Evolutionary conservation across 2,113 vertebrate species (phyloP), one percentile per base, ranked within the genome.

Genomic region (Eonycteris spelaea): DNA sequence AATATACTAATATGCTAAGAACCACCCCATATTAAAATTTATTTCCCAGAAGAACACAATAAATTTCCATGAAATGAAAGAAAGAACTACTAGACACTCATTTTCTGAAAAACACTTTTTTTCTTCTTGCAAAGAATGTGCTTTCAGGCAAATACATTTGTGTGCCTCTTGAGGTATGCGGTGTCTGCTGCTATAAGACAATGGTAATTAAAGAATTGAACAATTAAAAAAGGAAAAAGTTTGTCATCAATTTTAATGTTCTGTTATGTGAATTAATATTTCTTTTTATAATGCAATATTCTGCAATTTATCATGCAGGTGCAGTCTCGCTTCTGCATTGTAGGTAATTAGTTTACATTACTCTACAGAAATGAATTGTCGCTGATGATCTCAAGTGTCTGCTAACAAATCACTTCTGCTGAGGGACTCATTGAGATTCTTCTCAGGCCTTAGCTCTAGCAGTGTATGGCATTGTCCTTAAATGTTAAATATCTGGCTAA

Each of bases 271-370:
- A 97, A 98, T 98, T 97, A 97, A 97, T 98, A 97, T 98, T 98
- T 95, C 97, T 98, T 97, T 96, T 98, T 95, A 95, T 96, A 95
- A 97, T 59, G 95, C 95, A 97, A 88, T 97, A 95, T 97, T 90
- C 95, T 91, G 92, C 85, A 67, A 90, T 98, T 97, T 97, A 90
- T 71, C 97, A 98, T 92, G 97, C 4, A 21, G 95, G 73, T 87
- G 19, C 95, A 91, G 87, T 95, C 96, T 91, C 95, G 97, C 96
- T 98, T 97, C 97, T 8, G 30, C 92, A 45, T 71, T 79, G 95
- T 92, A 96, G 98, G 63, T 97, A 98, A 98, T 98, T 98, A 98
- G 98, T 98, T 98, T 98, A 98, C 7, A 78, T 98, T 98, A 98
- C 97, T 97, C 98, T 97, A 97, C 97, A 97, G 80, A 97, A 98